Evolutionary conservation across 2,797 vertebrate species (phyloP), one percentile per base, ranked within the genome.

Genomic region (Acrossocheilus fasciatus): DNA sequence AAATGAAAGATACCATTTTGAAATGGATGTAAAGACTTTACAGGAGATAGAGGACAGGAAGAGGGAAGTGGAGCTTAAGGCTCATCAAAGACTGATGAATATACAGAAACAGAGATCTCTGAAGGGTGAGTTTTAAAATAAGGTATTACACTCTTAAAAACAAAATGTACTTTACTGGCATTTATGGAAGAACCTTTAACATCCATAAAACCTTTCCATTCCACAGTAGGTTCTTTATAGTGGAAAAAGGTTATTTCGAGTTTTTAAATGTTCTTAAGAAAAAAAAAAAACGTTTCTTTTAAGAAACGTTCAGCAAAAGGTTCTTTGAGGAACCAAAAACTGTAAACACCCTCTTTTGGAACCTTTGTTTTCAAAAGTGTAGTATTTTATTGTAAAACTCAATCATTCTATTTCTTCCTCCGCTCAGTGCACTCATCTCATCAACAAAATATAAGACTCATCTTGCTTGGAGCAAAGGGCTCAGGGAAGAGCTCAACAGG

Each of bases 401-500:
- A 6, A 57, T n/a, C 4, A 6, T 41, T 79, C 39, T 43, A n/a
- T 62, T 30, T 52, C 43, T 36, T 87, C 18, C 41, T 72, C n/a
- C 18, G 12, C 14, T 34, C 18, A 84, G 82, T 20, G 4, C 36
- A 66, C 26, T 57, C 47, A 68, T 80, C 15, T 77, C 41, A 11
- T 30, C 70, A 66, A 17, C 88, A 91, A 1, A 92, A 92, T 64
- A 81, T 95, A 45, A 91, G 87, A 6, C 86, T 96, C 2, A 74
- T 95, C 62, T 93, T 96, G 30, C 93, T 96, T 0, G 95, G 95
- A 14, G 94, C 94, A 70, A 93, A 94, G 86, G 94, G 94, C 89
- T 95, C 92, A 12, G 93, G 94, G 1, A 96, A 95, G 87, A 94
- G 88, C 47, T 87, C 75, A 0, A 82, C 95, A 45, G 95, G 94